Base-by-base conservation (phyloP, 1,140 invertebrate species). In the Drosophila sturtevanti region DNA sequence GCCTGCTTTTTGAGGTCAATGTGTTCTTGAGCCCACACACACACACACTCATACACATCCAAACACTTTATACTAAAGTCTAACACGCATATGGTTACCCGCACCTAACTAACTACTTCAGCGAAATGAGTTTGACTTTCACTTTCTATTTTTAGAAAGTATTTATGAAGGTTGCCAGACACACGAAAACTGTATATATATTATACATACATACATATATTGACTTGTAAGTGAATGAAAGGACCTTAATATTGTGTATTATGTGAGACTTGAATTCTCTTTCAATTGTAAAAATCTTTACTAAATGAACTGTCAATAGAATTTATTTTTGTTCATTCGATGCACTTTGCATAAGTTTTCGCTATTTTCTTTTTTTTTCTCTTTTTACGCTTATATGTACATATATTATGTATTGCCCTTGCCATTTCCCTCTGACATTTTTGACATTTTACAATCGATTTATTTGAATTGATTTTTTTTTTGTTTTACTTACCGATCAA, bases 401-500 rank as follows among this genome's bases (percentile, higher is more conserved):
- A n/a, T 31, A 31, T 31, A 31, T 31, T 31, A 31, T 31, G 7
- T 7, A 31, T 31, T 31, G 27, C 7, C 27, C 27, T 31, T 31
- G 27, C 27, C 27, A 31, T 31, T 31, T 7, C 6, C 27, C 12
- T 9, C 0, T 27, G n/a, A n/a, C n/a, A n/a, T n/a, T n/a, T n/a
- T n/a, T n/a, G 0, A 6, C 4, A 58, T 27, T 35, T 21, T 35
- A 37, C 7, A 4, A 37, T 48, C 11, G 2, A 18, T 31, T 64
- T n/a, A 52, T 21, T 41, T 6, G 3, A 58, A 24, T n/a, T n/a
- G n/a, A 61, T 22, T 16, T 35, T 31, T 31, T 56, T 4, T 34
- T 14, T 18, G 1, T 18, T 62, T 52, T 21, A 89, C 91, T 91
- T 64, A 92, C 91, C 91, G 86, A 91, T 92, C 91, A 35, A 92